Base-by-base conservation (phyloP, 37 sponge, comb jelly and placozoan genomes). In the Diacarnus erythraeanus region DNA sequence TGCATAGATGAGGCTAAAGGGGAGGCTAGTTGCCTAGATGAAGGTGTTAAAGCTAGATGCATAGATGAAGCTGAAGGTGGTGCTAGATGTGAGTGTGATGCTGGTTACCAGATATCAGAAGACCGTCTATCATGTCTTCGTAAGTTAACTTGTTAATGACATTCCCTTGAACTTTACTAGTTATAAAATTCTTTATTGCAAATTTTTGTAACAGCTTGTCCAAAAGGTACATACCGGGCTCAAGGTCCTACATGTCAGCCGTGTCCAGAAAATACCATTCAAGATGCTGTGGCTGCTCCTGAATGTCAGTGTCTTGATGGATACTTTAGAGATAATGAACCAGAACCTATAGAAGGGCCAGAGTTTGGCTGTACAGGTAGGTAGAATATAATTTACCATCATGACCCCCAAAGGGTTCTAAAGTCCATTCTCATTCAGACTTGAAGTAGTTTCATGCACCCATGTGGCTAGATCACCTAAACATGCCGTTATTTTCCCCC, bases 71-170 rank as follows among this genome's bases (percentile, higher is more conserved):
- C 51, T 47, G 12, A 15, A 47, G 51, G 51, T 47, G 30, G 51
- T 47, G 61, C 23, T 5, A 60, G 22, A 25, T 60, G 61, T 60
- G 61, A 60, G 61, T 60, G 61, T 60, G 61, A 60, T 60, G 61
- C 23, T 26, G 61, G 61, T 25, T 60, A 60, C 27, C n/a, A 25
- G 61, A 26, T 60, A 6, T 60, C 61, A 26, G 4, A 25, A 20
- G 61, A 60, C 22, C 61, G 61, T 5, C 23, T 21, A 5, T 60
- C 61, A 17, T 60, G 61, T 17, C 3, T 26, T 26, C 21, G 61
- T 60, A 60, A 60, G 61, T 33, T 18, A n/a, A n/a, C n/a, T n/a
- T n/a, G n/a, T n/a, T n/a, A n/a, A n/a, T n/a, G n/a, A n/a, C n/a
- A n/a, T n/a, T n/a, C n/a, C n/a, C n/a, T n/a, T n/a, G n/a, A n/a